phyloP scores from a whole-genome alignment of 2,113 vertebrate species.

The Oriolus oriolus region DNA sequence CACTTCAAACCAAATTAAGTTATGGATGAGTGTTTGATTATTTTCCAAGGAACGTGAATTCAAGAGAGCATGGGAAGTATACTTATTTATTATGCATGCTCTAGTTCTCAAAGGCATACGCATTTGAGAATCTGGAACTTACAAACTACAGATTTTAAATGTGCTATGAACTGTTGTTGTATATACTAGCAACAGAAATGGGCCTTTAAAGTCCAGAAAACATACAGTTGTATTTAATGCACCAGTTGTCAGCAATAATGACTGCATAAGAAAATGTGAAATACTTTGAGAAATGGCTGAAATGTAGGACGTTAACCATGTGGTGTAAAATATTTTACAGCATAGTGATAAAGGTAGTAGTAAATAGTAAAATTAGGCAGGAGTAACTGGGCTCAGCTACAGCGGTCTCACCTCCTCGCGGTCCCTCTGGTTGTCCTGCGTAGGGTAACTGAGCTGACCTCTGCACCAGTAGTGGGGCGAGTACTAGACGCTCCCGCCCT shows the following conservation, averaged over 20 bases:
- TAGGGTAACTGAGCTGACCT: no score
- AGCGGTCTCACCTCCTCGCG: no score
- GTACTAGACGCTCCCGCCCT: no score
- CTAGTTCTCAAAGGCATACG: background rate
- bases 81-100: background rate
- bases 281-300: background rate
- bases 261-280: background rate
- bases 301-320: background rate
- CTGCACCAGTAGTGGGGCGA: no score
- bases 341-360: background rate
- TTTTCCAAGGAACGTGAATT: background rate
- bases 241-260: background rate
- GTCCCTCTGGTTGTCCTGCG: no score
- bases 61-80: background rate
- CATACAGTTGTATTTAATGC: background rate
- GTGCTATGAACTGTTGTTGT: background rate
- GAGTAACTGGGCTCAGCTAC: no score
- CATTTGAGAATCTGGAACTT: background rate
- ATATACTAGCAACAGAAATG: background rate
- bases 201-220: background rate
- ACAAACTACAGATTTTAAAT: background rate
- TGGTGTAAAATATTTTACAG: background rate
- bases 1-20: background rate
- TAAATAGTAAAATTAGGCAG: background rate
- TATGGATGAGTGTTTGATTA: background rate